Evolutionary conservation across 1,140 invertebrate species (phyloP).

Genomic region (Sipha flava): DNA sequence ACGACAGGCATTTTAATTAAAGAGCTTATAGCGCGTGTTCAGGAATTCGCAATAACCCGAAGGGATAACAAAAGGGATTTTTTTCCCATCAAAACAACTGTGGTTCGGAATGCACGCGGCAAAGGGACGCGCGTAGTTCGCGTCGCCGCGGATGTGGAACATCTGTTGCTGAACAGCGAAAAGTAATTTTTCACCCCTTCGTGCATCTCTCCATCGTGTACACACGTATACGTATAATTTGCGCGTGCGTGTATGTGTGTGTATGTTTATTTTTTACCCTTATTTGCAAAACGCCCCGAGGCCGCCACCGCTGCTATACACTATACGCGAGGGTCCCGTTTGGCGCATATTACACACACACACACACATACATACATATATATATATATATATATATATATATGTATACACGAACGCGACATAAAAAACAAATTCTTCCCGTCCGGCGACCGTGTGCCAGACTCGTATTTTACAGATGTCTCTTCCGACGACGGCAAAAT

Average conservation of each 20-base stretch:
- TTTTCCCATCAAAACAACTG: constrained; percentile 15
- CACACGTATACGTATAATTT: background rate
- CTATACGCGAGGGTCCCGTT: no score
- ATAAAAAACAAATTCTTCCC: background rate
- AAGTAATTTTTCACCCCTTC: constrained; percentile 32
- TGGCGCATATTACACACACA: no score
- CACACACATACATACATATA: no score
- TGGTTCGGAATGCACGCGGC: constrained; percentile 10
- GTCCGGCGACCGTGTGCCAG: background rate
- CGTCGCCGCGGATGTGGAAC: constrained; percentile 14
- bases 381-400: no score
- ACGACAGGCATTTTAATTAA: constrained; percentile 31
- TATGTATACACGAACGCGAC: no score
- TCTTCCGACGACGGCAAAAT: no score
- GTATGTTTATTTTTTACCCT: constrained; percentile 17
- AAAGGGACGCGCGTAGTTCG: background rate
- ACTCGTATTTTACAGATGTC: no score
- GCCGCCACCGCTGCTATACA: background rate
- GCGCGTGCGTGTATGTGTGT: background rate
- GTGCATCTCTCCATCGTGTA: background rate
- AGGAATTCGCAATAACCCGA: constrained; percentile 30
- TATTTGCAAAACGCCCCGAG: background rate
- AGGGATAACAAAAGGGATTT: constrained; percentile 22
- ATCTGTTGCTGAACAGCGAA: constrained; percentile 31
- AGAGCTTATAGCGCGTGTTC: constrained; percentile 11